Conservation (phyloP, 2,797 vertebrate genomes). For the Zalophus californianus region DNA sequence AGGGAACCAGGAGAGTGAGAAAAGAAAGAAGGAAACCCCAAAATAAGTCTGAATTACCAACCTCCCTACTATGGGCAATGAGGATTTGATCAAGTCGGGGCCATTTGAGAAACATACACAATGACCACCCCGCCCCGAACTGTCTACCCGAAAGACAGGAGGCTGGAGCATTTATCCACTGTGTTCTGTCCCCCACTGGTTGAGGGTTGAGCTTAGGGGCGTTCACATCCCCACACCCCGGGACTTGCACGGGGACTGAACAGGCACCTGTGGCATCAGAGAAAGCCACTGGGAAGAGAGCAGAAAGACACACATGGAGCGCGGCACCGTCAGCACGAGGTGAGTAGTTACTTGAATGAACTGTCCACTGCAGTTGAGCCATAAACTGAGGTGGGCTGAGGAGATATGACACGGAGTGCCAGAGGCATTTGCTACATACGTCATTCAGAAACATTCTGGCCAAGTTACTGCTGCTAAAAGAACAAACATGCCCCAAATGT, state of each 20-base stretch:
- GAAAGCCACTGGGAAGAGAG: neutral
- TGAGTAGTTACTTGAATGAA: constrained; percentile 10
- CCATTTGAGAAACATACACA: neutral
- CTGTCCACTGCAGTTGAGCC: neutral
- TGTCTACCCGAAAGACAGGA: neutral
- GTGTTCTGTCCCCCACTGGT: neutral
- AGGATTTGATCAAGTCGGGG: neutral
- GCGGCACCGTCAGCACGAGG: neutral
- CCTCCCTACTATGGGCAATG: neutral
- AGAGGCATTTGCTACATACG: neutral
- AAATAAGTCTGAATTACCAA: neutral
- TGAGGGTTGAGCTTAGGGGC: neutral
- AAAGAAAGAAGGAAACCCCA: neutral
- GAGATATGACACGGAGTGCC: neutral
- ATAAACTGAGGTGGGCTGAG: neutral
- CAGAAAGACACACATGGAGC: neutral
- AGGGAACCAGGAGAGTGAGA: neutral
- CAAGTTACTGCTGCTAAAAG: constrained; percentile 5
- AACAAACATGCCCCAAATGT: constrained; percentile 25
- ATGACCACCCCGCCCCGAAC: neutral
- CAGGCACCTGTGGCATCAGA: neutral
- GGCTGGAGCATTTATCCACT: neutral
- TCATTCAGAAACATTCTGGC: constrained; percentile 12
- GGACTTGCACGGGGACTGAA: neutral
- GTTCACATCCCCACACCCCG: neutral